Percentiles rank a stretch among this genome's conserved stretches.
Evolutionary conservation across 2,888 invertebrate species (phyloP).

Genomic region (Dastarcus helophoroides): DNA sequence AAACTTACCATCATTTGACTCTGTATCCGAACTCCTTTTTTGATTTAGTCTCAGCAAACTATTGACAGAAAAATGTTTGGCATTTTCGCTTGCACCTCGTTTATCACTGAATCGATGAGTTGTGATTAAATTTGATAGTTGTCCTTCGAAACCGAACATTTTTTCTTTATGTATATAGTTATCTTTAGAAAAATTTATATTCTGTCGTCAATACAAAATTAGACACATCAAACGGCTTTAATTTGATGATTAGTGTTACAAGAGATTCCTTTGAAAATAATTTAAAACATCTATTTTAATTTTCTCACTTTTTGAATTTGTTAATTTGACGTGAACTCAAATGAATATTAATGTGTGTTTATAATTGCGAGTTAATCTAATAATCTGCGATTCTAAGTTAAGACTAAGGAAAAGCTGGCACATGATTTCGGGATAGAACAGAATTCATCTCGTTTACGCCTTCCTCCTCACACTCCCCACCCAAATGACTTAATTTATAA

Average conservation of each 20-base stretch:
- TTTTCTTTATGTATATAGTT: no score
- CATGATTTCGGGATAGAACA: no score
- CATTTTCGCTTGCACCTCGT: slow-evolving; percentile 25
- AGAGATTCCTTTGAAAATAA: no score
- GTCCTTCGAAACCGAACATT: slow-evolving; percentile 26
- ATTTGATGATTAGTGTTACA: no score
- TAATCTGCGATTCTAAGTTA: slow-evolving; percentile 21
- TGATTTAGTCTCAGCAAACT: slow-evolving; percentile 31
- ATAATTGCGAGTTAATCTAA: slow-evolving; percentile 28
- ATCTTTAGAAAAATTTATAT: no score
- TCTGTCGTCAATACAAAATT: no score
- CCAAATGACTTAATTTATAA: slow-evolving; percentile 28
- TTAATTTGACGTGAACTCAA: slow-evolving; percentile 24
- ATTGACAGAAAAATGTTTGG: slow-evolving; percentile 34
- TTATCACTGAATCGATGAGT: slow-evolving; percentile 20
- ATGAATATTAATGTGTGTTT: slow-evolving; percentile 36
- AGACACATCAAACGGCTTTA: no score
- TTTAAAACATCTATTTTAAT: no score
- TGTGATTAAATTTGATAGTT: slow-evolving; percentile 19
- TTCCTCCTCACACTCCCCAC: slow-evolving; percentile 17
- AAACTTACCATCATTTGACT: slow-evolving; percentile 29
- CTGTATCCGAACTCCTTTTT: slow-evolving; percentile 26
- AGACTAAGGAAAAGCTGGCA: slow-evolving; percentile 20
- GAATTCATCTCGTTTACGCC: slow-evolving; percentile 4
- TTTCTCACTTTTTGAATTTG: slow-evolving; percentile 14